Evolutionary conservation across 2,888 invertebrate genomes (phyloP), one percentile per base, ranked within the genome.

Genomic region (Noctua pronuba): DNA sequence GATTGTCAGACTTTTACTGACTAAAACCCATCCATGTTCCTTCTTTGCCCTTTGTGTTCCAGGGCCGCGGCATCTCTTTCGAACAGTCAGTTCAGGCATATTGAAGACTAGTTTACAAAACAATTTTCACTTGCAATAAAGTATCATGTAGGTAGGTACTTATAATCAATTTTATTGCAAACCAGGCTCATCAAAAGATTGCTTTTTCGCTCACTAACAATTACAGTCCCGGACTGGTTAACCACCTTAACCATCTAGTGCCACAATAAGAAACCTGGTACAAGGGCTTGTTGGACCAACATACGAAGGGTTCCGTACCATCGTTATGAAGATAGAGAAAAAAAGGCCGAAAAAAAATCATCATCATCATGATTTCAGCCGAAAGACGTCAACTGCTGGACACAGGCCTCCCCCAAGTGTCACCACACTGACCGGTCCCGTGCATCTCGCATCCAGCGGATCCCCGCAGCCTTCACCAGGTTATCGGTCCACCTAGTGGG

Each of bases 211-310:
- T 21, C 16, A 24, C 35, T 6, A 70, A 66, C 24, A 89, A 90
- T 91, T 90, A 89, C 76, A 83, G 82, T 85, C 84, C 86, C 84
- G 80, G 84, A 85, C 88, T 84, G 86, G 86, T 87, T 80, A 86
- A 85, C 80, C 74, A 83, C 84, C 82, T 83, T 66, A 65, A 62
- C 77, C 44, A 66, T 78, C 82, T 85, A 85, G 82, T 81, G 78
- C 77, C 83, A 49, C 21, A 49, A 49, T 24, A 86, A 70, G 82
- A 82, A 58, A 18, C 58, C 58, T 31, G 58, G 8, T 55, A 31
- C 18, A 60, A 35, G 62, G 4, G 35, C 18, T 62, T 24, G 35
- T 24, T 5, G 5, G 21, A 21, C 21, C 5, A 7, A 10, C 4
- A 35, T 10, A 10, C 2, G 5, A 62, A 35, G 35, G 24, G 11